Conservation (phyloP, 2,888 invertebrate species). For the Nomada hirtipes region DNA sequence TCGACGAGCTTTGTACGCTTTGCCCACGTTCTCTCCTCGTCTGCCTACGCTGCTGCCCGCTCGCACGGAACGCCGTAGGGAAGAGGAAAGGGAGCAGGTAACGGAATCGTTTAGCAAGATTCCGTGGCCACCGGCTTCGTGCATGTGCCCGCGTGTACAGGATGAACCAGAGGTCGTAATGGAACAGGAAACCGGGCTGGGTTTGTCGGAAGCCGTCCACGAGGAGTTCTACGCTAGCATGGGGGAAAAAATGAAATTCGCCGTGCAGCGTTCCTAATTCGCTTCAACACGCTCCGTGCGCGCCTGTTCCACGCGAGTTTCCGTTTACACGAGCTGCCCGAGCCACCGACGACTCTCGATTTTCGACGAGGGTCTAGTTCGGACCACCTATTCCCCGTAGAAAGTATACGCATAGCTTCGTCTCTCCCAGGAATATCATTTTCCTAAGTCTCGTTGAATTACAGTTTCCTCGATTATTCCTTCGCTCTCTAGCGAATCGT, state of each 20-base stretch:
- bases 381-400: too few species aligned
- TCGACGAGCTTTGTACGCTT: conserved; percentile 18
- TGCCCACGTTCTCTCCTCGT: conserved; percentile 14
- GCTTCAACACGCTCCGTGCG: conserved; percentile 20
- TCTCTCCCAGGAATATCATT: too few species aligned
- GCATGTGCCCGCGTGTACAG: neutral
- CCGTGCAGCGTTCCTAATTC: conserved; percentile 14
- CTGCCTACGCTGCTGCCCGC: conserved; percentile 40
- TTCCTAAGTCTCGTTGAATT: too few species aligned
- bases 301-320: conserved; percentile 19
- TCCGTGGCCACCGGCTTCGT: conserved; percentile 10
- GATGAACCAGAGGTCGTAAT: conserved; percentile 6
- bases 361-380: neutral
- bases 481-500: too few species aligned
- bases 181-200: neutral
- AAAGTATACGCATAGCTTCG: too few species aligned
- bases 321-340: conserved; percentile 6
- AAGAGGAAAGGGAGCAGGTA: conserved; percentile 31
- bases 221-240: too few species aligned
- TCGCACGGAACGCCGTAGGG: neutral
- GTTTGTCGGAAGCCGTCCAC: too few species aligned
- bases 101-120: conserved; percentile 55
- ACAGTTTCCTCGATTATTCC: too few species aligned
- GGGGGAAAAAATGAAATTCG: neutral
- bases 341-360: neutral